Conservation (phyloP, 23 tunicate genomes). For the Botrylloides violaceus region DNA sequence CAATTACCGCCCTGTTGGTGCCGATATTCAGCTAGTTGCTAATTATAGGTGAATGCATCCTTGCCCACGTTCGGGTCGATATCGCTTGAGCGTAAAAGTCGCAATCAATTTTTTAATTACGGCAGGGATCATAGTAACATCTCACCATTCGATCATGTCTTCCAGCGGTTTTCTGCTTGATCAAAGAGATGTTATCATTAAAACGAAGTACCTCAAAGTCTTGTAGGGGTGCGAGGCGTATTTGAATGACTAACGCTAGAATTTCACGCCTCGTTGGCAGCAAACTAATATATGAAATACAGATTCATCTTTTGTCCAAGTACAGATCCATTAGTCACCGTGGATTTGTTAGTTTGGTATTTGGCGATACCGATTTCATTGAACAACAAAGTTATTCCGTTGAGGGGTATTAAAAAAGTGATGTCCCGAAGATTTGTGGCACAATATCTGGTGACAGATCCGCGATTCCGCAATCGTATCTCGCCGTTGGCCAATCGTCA, state of each 20-base stretch:
- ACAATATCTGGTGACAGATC: background rate
- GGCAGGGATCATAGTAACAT: too few relatives aligned
- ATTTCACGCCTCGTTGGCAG: background rate
- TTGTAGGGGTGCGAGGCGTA: background rate
- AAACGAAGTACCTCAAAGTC: background rate
- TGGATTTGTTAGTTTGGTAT: background rate
- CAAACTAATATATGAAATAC: background rate
- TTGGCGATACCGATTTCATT: background rate
- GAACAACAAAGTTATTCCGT: background rate
- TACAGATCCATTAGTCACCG: background rate
- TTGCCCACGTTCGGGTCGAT: too few relatives aligned
- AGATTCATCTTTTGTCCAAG: slow-evolving; percentile 1
- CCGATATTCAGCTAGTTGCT: too few relatives aligned
- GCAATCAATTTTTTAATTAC: too few relatives aligned
- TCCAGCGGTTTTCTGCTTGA: too few relatives aligned
- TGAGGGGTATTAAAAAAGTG: background rate
- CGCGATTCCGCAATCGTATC: background rate
- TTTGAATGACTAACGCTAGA: background rate
- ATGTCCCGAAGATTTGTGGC: background rate
- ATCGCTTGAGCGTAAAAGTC: too few relatives aligned
- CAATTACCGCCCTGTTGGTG: too few relatives aligned
- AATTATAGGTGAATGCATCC: too few relatives aligned
- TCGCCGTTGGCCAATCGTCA: background rate
- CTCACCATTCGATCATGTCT: too few relatives aligned
- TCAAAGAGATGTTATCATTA: background rate